Evolutionary conservation across 2,113 vertebrate genomes (phyloP).

Genomic region (Manacus vitellinus): DNA sequence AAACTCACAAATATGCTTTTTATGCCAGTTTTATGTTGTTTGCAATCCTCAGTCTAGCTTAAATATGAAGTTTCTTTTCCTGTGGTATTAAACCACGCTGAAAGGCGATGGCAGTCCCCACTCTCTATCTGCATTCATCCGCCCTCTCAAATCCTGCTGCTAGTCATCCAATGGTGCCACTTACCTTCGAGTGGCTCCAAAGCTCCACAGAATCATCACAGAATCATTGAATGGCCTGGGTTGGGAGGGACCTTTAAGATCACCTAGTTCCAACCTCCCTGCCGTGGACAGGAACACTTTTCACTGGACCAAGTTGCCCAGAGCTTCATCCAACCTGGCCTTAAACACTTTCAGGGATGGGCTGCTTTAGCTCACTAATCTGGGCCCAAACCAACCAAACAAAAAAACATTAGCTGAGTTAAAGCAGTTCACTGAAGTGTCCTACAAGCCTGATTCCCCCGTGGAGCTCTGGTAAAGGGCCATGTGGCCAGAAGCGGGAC

Average conservation of each 20-base stretch:
- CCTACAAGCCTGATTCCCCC: fast-evolving
- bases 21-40: background rate
- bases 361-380: background rate
- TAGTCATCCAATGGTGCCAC: background rate
- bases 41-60: background rate
- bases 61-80: fast-evolving
- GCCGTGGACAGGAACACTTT: background rate
- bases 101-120: background rate
- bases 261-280: background rate
- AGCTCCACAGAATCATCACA: background rate
- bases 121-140: background rate
- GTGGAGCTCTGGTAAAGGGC: background rate
- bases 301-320: background rate
- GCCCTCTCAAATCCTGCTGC: background rate
- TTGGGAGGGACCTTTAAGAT: background rate
- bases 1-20: background rate
- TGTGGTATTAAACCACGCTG: background rate
- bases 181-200: background rate
- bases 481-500: background rate
- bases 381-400: background rate
- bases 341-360: background rate
- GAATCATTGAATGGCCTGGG: background rate
- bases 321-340: background rate
- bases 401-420: fast-evolving
- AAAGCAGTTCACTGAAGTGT: background rate